Base-by-base conservation (phyloP, 2,888 invertebrate genomes). In the Sthenelais limicola region DNA sequence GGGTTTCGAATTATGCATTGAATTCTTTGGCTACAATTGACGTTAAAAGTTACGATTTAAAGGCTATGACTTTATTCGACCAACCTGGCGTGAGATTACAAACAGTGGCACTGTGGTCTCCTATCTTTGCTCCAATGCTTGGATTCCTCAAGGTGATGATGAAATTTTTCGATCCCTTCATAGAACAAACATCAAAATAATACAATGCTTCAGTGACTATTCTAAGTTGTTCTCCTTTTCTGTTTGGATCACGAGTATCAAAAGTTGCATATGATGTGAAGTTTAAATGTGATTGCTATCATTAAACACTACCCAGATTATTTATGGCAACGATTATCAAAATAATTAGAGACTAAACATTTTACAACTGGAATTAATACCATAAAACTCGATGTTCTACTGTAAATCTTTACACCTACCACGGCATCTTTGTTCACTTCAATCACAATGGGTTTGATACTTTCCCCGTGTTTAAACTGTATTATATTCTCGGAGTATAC, bases 91-190 rank as follows among this genome's bases (percentile, higher is more conserved):
- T 82, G n/a, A 85, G 78, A 73, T 82, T 81, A 76, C 82, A 83
- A 26, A 86, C 80, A 26, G 82, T 79, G 21, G 84, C 85, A 79
- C 84, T 82, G 67, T 81, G 76, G 24, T 79, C 78, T 21, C 86
- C 85, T 68, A 86, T 83, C 76, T 83, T 84, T 12, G 84, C 85
- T 51, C 85, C 86, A n/a, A 82, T 69, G 71, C 83, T 83, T 32
- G 86, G 85, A 75, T 86, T 86, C 48, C 82, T 80, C 68, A 86
- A 75, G 24, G 85, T 78, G 12, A 86, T 78, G 33, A 86, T 83
- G 78, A 86, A 85, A 75, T 84, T 86, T 75, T 83, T 84, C 52
- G 80, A 77, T 58, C 79, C 83, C 86, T 86, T 77, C 30, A 81
- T 78, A 67, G n/a, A 66, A 69, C 69, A 24, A 12, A 48, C n/a